These are phyloP conservation scores for Drosophila histrio DNA, from an alignment of 2,888 invertebrate species.

Conservation along the genomic window DNA sequence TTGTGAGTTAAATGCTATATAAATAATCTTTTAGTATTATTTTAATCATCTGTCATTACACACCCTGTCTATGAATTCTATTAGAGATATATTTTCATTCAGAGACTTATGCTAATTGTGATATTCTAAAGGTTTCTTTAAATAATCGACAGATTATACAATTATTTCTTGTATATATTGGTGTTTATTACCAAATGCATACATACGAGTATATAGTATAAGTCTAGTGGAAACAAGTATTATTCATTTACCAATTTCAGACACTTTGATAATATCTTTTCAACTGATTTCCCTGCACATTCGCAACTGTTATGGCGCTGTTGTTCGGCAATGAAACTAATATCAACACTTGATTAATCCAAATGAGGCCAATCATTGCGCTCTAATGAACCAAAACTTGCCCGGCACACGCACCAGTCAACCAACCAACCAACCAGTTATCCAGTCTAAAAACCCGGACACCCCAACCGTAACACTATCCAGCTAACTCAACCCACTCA, in stretches of 20 bases:
- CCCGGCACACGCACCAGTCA: constrained; percentile 58
- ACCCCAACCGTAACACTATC: constrained; percentile 3
- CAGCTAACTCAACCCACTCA: constrained; percentile 29
- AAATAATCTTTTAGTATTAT: too few species aligned
- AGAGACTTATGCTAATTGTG: too few species aligned
- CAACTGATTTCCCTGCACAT: not conserved
- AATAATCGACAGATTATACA: too few species aligned
- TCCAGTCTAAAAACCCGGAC: constrained; percentile 4
- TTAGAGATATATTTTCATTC: too few species aligned
- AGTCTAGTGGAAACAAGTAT: too few species aligned
- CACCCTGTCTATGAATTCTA: too few species aligned
- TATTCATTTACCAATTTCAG: not conserved
- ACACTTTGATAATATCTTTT: not conserved
- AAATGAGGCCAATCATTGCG: constrained; percentile 77
- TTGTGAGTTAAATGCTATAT: too few species aligned
- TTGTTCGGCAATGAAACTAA: constrained; percentile 63
- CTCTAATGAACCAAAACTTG: constrained; percentile 79
- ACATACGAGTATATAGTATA: too few species aligned
- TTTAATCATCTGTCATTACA: too few species aligned
- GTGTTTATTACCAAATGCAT: too few species aligned
- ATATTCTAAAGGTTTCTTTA: too few species aligned
- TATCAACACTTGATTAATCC: constrained; percentile 74
- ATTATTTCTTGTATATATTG: too few species aligned
- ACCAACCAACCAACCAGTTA: constrained; percentile 19
- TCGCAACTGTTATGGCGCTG: not conserved